These are phyloP conservation scores for Araneus ventricosus DNA, from an alignment of 1,140 invertebrate genomes.

Conservation along the genomic window DNA sequence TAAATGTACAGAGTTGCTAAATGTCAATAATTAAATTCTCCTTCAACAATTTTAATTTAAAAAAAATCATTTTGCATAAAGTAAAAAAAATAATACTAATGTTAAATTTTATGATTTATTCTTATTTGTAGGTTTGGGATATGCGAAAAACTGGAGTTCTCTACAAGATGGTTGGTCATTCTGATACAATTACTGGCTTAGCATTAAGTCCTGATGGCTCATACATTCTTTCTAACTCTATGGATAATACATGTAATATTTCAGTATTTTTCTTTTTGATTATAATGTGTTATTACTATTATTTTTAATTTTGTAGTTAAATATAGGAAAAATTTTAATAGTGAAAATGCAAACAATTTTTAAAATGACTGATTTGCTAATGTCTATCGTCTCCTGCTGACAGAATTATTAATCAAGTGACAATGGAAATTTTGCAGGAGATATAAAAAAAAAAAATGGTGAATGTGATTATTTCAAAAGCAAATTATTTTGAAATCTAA, in stretches of 20 bases:
- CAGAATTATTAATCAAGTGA: too few species aligned
- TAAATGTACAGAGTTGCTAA: background rate
- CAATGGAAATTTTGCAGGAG: too few species aligned
- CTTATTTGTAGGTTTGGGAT: constrained; percentile 90
- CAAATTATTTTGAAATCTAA: too few species aligned
- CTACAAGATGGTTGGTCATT: constrained; percentile 92
- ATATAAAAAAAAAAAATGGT: too few species aligned
- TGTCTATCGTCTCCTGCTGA: too few species aligned
- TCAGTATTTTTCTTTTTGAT: background rate
- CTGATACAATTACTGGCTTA: constrained; percentile 96
- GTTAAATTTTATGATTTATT: background rate
- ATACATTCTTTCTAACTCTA: constrained; percentile 95
- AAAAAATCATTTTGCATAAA: background rate
- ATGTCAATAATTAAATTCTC: background rate
- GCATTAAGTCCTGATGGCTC: constrained; percentile 96
- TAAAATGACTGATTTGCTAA: too few species aligned
- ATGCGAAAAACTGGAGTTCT: constrained; percentile 93
- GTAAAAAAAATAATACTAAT: background rate
- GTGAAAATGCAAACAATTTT: too few species aligned
- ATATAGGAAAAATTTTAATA: too few species aligned
- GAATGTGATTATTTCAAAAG: too few species aligned
- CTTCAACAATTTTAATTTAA: background rate
- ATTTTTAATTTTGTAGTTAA: too few species aligned
- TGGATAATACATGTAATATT: constrained; percentile 90
- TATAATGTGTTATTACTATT: background rate